Conservation (phyloP, 2,113 vertebrate genomes). For the Pitta sordida region DNA sequence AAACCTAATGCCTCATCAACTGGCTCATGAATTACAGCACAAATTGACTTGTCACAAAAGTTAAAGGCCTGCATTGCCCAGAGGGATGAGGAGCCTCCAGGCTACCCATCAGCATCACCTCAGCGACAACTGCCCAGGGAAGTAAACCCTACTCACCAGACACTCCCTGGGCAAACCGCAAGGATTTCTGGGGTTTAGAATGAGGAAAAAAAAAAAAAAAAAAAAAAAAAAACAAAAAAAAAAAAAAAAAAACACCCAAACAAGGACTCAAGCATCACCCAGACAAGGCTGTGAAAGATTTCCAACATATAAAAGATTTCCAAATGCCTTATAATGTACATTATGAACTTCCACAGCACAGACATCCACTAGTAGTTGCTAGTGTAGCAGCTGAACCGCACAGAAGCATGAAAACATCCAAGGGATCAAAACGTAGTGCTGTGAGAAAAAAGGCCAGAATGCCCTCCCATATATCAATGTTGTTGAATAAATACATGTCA, state of each 20-base stretch:
- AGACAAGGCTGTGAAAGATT: background rate
- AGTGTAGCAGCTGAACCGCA: constrained; percentile 44
- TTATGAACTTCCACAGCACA: constrained; percentile 27
- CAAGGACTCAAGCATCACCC: background rate
- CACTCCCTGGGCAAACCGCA: constrained; percentile 32
- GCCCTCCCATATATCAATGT: background rate
- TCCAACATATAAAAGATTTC: constrained; percentile 42
- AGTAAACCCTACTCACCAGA: background rate
- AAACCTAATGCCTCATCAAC: background rate
- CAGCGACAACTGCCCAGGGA: background rate
- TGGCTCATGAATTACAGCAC: background rate
- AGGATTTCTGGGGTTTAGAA: too few species aligned
- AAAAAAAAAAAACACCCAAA: background rate
- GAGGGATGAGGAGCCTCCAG: background rate
- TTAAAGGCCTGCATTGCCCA: background rate
- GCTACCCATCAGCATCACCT: background rate
- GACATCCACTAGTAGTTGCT: constrained; percentile 29
- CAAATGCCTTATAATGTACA: constrained; percentile 53
- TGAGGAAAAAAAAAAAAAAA: too few species aligned
- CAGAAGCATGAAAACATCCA: constrained; percentile 1
- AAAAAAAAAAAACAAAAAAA: too few species aligned
- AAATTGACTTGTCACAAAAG: too few species aligned
- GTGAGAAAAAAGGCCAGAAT: background rate
- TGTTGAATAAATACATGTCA: background rate
- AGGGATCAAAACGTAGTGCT: background rate